Percentiles rank a stretch among this genome's conserved stretches.
phyloP scores from a whole-genome alignment of 2,113 vertebrate species.

The Chaetops frenatus region DNA sequence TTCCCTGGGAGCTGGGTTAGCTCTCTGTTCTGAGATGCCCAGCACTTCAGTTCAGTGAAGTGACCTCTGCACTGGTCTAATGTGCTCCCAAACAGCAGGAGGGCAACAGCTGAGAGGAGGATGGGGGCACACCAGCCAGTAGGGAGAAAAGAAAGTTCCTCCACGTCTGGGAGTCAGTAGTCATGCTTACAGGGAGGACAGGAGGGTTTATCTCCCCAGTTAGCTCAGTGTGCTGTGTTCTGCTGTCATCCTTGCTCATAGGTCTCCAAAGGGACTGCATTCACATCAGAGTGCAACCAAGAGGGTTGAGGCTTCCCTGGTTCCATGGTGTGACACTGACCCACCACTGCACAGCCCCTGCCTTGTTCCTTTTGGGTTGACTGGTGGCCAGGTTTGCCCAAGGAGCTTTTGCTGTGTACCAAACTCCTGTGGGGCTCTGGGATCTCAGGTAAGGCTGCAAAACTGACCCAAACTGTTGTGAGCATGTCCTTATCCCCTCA shows the following conservation, averaged over 20 bases:
- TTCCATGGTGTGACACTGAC: neutral
- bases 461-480: neutral
- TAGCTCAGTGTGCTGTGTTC: neutral
- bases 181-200: neutral
- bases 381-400: neutral
- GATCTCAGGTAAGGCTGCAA: neutral
- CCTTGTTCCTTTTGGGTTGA: neutral
- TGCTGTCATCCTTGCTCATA: neutral
- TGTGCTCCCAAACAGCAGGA: neutral
- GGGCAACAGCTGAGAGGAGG: neutral
- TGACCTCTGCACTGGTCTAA: neutral
- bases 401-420: neutral
- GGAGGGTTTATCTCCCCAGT: neutral
- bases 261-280: neutral
- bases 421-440: neutral
- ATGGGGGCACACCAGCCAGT: neutral
- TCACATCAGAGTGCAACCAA: accelerated
- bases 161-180: neutral
- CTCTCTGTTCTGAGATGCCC: neutral
- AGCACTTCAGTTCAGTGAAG: neutral
- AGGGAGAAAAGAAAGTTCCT: neutral
- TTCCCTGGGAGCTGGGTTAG: neutral
- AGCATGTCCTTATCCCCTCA: neutral
- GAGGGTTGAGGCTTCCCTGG: neutral
- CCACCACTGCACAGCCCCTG: accelerated